Evolutionary conservation across 2,888 invertebrate genomes (phyloP).

Genomic region (Chromoteleia sp.): DNA sequence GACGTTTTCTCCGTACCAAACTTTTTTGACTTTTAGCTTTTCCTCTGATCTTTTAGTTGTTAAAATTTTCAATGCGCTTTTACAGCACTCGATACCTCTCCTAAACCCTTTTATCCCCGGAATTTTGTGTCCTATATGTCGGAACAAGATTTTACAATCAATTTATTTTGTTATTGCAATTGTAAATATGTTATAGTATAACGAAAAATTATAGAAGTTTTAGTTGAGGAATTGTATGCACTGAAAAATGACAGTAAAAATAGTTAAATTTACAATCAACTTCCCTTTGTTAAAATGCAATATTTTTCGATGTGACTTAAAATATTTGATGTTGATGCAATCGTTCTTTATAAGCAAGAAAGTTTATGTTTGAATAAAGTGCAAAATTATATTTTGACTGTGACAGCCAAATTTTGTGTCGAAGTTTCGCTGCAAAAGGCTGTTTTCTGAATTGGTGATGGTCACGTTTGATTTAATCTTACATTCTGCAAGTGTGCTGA

Average conservation of each 20-base stretch:
- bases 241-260: not conserved
- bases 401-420: not conserved
- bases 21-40: not conserved
- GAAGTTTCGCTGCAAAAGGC: not conserved
- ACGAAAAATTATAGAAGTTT: not conserved
- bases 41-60: slow-evolving; percentile 20
- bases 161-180: not conserved
- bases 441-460: not conserved
- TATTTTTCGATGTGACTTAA: no score
- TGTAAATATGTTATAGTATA: no score
- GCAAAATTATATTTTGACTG: slow-evolving; percentile 32
- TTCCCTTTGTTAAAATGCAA: not conserved
- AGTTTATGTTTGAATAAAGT: not conserved
- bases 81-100: not conserved
- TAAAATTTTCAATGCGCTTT: slow-evolving; percentile 20
- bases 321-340: not conserved
- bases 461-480: slow-evolving; percentile 12
- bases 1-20: slow-evolving; percentile 8
- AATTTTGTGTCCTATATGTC: not conserved
- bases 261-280: not conserved
- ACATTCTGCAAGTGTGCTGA: slow-evolving; percentile 2
- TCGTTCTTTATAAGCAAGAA: not conserved
- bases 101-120: not conserved
- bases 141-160: not conserved
- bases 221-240: not conserved